Base-by-base conservation (phyloP, 2,113 vertebrate species). In the Nothobranchius kuhntae region DNA sequence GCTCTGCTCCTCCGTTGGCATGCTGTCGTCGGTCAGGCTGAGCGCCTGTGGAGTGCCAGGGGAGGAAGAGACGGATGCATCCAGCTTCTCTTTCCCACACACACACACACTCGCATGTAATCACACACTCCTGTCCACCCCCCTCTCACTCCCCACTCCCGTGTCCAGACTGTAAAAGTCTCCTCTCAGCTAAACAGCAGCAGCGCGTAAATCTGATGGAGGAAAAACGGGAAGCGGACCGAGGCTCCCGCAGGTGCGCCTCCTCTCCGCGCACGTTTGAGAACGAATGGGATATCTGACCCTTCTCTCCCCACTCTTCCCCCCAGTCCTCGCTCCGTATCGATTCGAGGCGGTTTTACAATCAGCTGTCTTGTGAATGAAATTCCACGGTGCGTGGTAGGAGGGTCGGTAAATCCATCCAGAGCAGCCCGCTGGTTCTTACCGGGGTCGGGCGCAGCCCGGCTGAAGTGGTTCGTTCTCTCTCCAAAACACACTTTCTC, bases 21-120 rank as follows among this genome's bases (percentile, higher is more conserved):
- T 85, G 69, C 71, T 81, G 78, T 77, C 80, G 69, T 87, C 84
- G 61, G 71, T 61, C 76, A 54, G 65, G 65, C 81, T 71, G 86
- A 73, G 68, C 81, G 88, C 85, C 83, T 87, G 83, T 85, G 62
- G 77, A 85, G 82, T 74, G 77, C 58, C 80, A 81, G 65, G 71
- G 71, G 66, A 58, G 48, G 48, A 79, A 65, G 57, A 73, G 75
- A 77, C 63, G 53, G 45, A 71, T 75, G 62, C 62, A 71, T 75
- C 69, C 75, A 78, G 61, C 48, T 60, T 65, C 65, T 48, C 15
- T 53, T 21, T 21, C 21, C 21, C 21, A 21, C 21, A 21, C 21
- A 21, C 21, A 21, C 21, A 21, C 73, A 64, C 75, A 60, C 58
- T 56, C 65, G 11, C 65, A 36, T 44, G 26, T 61, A 50, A 47